Evolutionary conservation across 1,140 invertebrate species (phyloP).

Genomic region (Brachionus sp.): DNA sequence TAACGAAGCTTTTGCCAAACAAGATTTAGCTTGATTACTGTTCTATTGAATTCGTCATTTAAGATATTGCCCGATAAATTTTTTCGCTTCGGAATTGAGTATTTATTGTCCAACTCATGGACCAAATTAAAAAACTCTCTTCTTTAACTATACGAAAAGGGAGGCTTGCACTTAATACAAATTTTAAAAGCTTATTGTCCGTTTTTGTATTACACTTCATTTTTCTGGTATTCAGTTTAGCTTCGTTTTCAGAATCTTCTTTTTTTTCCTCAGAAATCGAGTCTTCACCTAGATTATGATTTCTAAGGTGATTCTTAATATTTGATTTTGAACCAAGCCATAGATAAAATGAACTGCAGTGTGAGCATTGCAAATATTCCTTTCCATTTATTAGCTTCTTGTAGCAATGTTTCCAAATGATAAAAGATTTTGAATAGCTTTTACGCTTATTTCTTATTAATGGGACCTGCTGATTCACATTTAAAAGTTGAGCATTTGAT

Average conservation of each 20-base stretch:
- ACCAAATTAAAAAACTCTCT: neutral
- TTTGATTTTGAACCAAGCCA: slow-evolving; percentile 1
- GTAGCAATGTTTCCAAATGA: neutral
- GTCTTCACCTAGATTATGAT: neutral
- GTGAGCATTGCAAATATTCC: neutral
- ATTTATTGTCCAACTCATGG: neutral
- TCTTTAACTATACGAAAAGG: neutral
- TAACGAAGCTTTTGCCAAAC: neutral
- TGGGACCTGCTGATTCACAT: neutral
- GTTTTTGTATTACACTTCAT: neutral
- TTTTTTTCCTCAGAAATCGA: neutral
- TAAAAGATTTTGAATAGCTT: neutral
- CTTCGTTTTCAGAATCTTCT: neutral
- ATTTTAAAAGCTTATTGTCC: neutral
- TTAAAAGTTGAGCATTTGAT: neutral
- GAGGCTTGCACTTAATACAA: neutral
- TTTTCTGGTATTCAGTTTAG: neutral
- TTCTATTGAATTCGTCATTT: neutral
- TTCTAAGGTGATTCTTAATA: neutral
- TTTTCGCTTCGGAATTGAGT: neutral
- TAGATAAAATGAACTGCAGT: neutral
- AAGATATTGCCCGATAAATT: neutral
- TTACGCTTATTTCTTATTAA: neutral
- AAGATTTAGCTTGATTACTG: neutral
- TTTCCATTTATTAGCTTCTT: neutral